phyloP scores from a whole-genome alignment of 1,140 invertebrate species.

The Papilio aristodemus region DNA sequence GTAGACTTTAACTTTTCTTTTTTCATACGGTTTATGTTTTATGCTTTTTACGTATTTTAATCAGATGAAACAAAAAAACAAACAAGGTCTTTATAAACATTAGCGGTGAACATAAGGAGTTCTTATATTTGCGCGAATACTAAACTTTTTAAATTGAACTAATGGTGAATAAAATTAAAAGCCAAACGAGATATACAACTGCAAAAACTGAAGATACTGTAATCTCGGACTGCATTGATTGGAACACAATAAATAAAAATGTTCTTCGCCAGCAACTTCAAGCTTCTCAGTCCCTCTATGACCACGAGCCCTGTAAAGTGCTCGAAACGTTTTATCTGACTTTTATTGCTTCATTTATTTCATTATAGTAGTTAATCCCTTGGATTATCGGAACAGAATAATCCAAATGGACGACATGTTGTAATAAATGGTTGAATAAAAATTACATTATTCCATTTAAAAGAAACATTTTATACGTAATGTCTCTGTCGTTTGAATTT shows the following conservation, averaged over 20 bases:
- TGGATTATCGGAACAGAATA: background rate
- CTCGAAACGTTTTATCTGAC: too few relatives aligned
- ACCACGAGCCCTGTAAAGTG: too few relatives aligned
- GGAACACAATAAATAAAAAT: too few relatives aligned
- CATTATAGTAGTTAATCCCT: background rate
- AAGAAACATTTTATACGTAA: background rate
- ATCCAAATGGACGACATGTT: background rate
- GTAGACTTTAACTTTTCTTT: background rate
- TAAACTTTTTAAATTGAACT: too few relatives aligned
- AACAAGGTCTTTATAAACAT: background rate
- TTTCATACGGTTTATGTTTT: background rate
- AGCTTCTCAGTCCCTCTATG: too few relatives aligned
- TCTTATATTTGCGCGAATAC: too few relatives aligned
- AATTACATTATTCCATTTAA: background rate
- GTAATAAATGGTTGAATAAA: conserved; percentile 4
- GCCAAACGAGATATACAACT: too few relatives aligned
- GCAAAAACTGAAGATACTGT: too few relatives aligned
- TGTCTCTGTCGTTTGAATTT: background rate
- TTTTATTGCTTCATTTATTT: too few relatives aligned
- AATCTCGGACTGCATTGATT: too few relatives aligned
- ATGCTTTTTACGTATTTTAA: background rate
- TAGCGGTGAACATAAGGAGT: background rate
- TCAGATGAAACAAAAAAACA: background rate
- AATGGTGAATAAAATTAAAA: too few relatives aligned
- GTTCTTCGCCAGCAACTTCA: too few relatives aligned